Evolutionary conservation across 2,797 vertebrate genomes (phyloP).

Genomic region (Propithecus deckenii): DNA sequence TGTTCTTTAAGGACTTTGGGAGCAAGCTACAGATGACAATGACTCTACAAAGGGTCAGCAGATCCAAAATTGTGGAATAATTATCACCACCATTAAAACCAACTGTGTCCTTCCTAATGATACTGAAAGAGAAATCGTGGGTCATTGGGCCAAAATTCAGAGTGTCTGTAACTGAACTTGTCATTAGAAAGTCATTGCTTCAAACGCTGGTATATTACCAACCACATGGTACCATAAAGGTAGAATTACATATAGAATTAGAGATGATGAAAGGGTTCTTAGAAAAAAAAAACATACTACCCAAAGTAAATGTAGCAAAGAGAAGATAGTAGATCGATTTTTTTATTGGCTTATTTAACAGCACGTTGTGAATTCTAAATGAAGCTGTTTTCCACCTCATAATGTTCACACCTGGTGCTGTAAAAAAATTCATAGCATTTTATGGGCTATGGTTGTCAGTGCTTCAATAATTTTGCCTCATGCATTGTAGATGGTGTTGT

Average conservation of each 20-base stretch:
- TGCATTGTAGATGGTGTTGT: background rate
- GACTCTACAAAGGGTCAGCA: background rate
- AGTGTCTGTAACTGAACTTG: background rate
- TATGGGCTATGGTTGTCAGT: constrained; percentile 40
- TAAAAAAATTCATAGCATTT: constrained; percentile 62
- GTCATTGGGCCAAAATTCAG: background rate
- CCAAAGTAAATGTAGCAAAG: background rate
- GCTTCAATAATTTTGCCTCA: background rate
- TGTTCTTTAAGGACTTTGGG: background rate
- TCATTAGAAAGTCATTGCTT: background rate
- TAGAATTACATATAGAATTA: background rate
- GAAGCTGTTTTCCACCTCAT: constrained; percentile 25
- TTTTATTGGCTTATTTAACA: constrained; percentile 54
- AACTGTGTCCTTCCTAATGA: background rate
- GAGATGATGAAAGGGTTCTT: background rate
- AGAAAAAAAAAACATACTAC: background rate
- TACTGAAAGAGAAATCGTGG: background rate
- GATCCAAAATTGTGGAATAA: background rate
- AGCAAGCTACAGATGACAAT: background rate
- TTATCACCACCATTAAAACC: background rate
- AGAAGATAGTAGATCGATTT: background rate
- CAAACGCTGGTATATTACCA: background rate
- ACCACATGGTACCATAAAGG: background rate
- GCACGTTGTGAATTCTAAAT: constrained; percentile 42
- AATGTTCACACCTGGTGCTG: background rate